A percentile compares a stretch with the other conserved stretches of the same genome.
Conservation (phyloP, 2,888 invertebrate genomes). For the Oxyteleia sp. region DNA sequence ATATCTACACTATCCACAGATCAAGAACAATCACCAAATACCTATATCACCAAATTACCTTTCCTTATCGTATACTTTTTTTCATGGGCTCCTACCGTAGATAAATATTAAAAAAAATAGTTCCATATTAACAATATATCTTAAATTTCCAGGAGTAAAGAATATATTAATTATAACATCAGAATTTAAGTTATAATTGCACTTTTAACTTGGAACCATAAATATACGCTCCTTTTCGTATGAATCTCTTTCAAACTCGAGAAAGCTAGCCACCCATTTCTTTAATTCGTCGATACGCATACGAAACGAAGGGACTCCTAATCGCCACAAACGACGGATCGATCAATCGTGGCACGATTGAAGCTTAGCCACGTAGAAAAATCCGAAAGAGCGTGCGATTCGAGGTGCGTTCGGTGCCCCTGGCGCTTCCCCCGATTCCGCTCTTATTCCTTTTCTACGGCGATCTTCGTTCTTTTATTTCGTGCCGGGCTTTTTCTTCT, state of each 20-base stretch:
- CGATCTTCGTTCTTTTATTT: constrained; percentile 56
- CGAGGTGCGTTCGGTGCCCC: constrained; percentile 61
- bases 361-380: constrained; percentile 82
- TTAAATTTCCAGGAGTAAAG: too few species aligned
- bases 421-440: constrained; percentile 66
- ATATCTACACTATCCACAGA: too few species aligned
- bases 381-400: constrained; percentile 72
- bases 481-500: constrained; percentile 71
- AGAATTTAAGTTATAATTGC: too few species aligned
- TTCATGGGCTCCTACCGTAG: too few species aligned
- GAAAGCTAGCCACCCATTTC: constrained; percentile 11
- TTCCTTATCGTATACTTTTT: too few species aligned
- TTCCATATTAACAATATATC: too few species aligned
- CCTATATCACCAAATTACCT: too few species aligned
- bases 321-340: constrained; percentile 74
- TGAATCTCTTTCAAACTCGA: background rate
- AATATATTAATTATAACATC: too few species aligned
- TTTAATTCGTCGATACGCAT: constrained; percentile 10
- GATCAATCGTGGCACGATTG: constrained; percentile 78
- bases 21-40: too few species aligned
- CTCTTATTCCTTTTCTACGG: constrained; percentile 63
- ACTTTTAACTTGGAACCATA: too few species aligned
- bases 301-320: constrained; percentile 70
- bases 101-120: too few species aligned
- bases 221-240: too few species aligned